Evolutionary conservation across 1,140 invertebrate species (phyloP).

Genomic region (Riptortus pedestris): DNA sequence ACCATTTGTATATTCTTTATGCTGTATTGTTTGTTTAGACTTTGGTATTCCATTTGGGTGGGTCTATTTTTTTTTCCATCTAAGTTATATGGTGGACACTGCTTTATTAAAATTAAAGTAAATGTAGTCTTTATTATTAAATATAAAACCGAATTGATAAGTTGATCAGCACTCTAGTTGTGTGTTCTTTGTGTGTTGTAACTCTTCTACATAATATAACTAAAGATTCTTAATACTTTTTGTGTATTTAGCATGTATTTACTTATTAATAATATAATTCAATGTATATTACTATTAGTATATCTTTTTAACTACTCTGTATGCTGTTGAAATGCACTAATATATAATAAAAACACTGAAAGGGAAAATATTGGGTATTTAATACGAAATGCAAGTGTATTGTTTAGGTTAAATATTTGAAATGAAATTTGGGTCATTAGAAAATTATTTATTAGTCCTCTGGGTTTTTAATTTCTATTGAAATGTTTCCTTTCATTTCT

Average conservation of each 20-base stretch:
- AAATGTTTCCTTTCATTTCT: too few species aligned
- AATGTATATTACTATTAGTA: too few species aligned
- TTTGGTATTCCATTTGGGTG: too few species aligned
- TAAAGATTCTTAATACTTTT: slow-evolving; percentile 5
- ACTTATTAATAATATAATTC: too few species aligned
- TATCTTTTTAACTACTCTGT: slow-evolving; percentile 11
- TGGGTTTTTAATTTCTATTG: too few species aligned
- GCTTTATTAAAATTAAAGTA: too few species aligned
- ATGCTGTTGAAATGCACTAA: slow-evolving; percentile 26
- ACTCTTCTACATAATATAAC: not conserved
- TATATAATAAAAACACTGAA: slow-evolving; percentile 22
- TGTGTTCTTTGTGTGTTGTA: slow-evolving; percentile 5
- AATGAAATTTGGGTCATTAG: slow-evolving; percentile 11
- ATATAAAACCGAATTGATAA: slow-evolving; percentile 8
- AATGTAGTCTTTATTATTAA: too few species aligned
- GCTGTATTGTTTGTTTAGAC: too few species aligned
- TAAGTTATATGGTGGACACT: too few species aligned
- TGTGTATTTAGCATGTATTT: slow-evolving; percentile 16
- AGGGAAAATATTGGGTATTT: slow-evolving; percentile 14
- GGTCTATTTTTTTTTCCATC: too few species aligned
- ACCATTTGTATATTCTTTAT: too few species aligned
- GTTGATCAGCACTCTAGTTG: not conserved
- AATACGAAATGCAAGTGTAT: slow-evolving; percentile 5
- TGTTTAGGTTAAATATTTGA: not conserved
- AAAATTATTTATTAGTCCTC: not conserved